Evolutionary conservation across 2,797 vertebrate species (phyloP).

Genomic region (Pelochelys cantorii): DNA sequence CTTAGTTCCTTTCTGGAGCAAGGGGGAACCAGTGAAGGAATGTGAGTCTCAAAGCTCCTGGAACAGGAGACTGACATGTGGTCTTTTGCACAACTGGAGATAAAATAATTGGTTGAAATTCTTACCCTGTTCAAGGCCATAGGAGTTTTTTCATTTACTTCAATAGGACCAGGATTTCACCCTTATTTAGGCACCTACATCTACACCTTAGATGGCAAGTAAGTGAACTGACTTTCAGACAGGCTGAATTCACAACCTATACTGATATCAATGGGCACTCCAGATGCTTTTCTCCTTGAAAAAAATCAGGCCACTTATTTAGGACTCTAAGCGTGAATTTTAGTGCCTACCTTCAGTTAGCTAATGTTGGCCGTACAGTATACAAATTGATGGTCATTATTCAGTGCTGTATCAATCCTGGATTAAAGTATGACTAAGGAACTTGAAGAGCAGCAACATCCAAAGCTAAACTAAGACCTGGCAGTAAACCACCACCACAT

Average conservation of each 20-base stretch:
- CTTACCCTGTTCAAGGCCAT: neutral
- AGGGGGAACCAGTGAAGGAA: neutral
- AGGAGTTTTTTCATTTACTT: neutral
- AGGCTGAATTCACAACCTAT: neutral
- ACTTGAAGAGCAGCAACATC: neutral
- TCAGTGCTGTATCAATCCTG: neutral
- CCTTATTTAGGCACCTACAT: neutral
- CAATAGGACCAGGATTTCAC: neutral
- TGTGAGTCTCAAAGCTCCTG: neutral
- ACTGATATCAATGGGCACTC: neutral
- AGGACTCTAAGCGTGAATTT: neutral
- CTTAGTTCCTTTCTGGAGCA: neutral
- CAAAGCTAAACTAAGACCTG: neutral
- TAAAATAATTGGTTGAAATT: neutral
- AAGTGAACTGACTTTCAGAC: neutral
- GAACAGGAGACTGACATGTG: neutral
- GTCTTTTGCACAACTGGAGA: neutral
- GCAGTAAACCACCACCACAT: neutral
- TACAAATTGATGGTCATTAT: neutral
- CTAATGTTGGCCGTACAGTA: neutral
- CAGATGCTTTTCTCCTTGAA: neutral
- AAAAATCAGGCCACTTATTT: neutral
- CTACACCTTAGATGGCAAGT: neutral
- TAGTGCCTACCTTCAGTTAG: neutral
- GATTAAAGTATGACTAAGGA: neutral